Conservation (phyloP, 2,888 invertebrate species). For the Sarcophaga caerulescens region DNA sequence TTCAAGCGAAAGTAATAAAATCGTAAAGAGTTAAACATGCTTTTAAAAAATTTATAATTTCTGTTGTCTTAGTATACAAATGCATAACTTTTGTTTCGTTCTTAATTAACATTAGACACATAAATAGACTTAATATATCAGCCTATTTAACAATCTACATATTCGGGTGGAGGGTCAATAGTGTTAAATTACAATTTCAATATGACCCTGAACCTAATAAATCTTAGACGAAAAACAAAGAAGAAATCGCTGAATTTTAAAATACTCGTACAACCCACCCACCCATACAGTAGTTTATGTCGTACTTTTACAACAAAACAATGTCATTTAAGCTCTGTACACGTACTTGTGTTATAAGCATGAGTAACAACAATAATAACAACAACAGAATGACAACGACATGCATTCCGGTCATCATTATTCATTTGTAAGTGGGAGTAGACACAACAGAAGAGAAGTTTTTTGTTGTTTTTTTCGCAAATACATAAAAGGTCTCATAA, state of each 20-base stretch:
- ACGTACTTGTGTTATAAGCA: constrained; percentile 10
- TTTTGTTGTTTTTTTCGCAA: background rate
- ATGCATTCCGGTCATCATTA: constrained; percentile 41
- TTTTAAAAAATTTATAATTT: background rate
- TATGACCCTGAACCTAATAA: background rate
- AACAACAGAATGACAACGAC: background rate
- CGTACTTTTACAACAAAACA: constrained; percentile 2
- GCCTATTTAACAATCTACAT: background rate
- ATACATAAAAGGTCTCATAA: constrained; percentile 50
- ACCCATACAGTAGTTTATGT: background rate
- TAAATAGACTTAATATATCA: too few relatives aligned
- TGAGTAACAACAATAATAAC: background rate
- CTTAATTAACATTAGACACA: too few relatives aligned
- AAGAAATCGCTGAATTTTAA: background rate
- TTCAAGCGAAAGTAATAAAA: too few relatives aligned
- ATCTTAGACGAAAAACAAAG: constrained; percentile 21
- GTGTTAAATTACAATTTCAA: background rate
- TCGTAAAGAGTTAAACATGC: too few relatives aligned
- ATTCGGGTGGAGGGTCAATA: background rate
- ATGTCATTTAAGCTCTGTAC: background rate
- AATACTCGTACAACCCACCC: constrained; percentile 2
- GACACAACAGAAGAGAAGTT: constrained; percentile 33
- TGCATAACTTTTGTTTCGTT: background rate
- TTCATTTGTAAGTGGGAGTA: constrained; percentile 48
- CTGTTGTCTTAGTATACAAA: background rate